Evolutionary conservation across 2,888 invertebrate species (phyloP).

Genomic region (Steinernema carpocapsae): DNA sequence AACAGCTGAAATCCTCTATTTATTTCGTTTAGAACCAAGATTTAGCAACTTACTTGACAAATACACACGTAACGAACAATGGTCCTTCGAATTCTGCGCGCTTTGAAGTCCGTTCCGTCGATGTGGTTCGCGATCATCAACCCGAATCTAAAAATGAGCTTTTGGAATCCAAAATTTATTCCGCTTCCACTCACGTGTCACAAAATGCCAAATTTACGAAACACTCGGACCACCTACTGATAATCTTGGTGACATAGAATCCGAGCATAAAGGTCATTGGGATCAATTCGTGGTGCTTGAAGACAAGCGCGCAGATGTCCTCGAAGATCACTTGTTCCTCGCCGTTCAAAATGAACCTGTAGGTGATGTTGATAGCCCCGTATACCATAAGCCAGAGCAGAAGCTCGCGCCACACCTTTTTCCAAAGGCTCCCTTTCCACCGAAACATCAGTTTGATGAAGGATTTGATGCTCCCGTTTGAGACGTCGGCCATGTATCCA

Average conservation of each 20-base stretch:
- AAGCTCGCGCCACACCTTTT: conserved; percentile 29
- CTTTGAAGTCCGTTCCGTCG: conserved; percentile 16
- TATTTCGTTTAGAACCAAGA: background rate
- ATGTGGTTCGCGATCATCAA: conserved; percentile 1
- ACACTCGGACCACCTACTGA: conserved; percentile 27
- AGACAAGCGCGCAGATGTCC: conserved; percentile 28
- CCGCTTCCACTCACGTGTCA: conserved; percentile 20
- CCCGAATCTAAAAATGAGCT: background rate
- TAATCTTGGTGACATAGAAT: conserved; percentile 28
- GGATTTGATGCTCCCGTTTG: conserved; percentile 18
- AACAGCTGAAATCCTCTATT: background rate
- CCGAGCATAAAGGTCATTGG: conserved; percentile 32
- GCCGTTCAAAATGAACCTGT: conserved; percentile 8
- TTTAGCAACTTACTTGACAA: conserved; percentile 9
- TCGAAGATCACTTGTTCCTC: background rate
- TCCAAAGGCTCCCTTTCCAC: conserved; percentile 28
- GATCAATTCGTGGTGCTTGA: conserved; percentile 31
- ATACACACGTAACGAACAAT: conserved; percentile 7
- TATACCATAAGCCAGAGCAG: conserved; percentile 9
- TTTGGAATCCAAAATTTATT: too few relatives aligned
- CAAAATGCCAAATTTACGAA: conserved; percentile 24
- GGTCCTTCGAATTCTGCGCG: background rate
- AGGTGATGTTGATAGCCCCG: conserved; percentile 27
- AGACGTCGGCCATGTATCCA: conserved; percentile 11
- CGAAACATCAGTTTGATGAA: background rate